Percentiles rank a stretch among this genome's conserved stretches.
These are phyloP conservation scores for Cataglyphis hispanica DNA, from an alignment of 1,140 invertebrate genomes.

Conservation along the genomic window DNA sequence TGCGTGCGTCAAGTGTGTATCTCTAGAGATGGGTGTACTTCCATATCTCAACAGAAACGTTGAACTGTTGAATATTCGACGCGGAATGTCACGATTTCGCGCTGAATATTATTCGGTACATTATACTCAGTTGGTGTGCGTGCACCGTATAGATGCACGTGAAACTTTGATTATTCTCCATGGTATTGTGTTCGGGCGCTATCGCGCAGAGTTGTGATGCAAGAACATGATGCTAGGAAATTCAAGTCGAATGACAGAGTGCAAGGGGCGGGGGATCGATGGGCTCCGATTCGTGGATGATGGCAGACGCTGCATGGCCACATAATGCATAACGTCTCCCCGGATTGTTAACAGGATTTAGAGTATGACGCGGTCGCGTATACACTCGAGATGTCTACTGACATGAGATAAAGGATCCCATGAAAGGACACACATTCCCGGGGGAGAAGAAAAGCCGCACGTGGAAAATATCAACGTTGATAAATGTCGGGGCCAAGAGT, in stretches of 20 bases:
- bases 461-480: conserved; percentile 55
- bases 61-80: conserved; percentile 62
- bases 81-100: conserved; percentile 42
- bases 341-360: conserved; percentile 51
- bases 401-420: conserved; percentile 30
- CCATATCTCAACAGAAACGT: conserved; percentile 35
- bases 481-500: conserved; percentile 37
- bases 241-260: conserved; percentile 59
- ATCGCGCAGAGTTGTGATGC: conserved; percentile 6
- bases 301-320: not conserved
- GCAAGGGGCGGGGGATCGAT: conserved; percentile 40
- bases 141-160: conserved; percentile 1
- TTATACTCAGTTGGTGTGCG: conserved; percentile 26
- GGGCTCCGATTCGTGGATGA: conserved; percentile 34
- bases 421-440: conserved; percentile 17
- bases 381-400: conserved; percentile 34
- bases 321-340: conserved; percentile 42
- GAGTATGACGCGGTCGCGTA: conserved; percentile 5
- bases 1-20: not conserved
- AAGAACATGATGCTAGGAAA: conserved; percentile 46
- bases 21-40: conserved; percentile 15
- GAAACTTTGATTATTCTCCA: conserved; percentile 65
- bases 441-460: conserved; percentile 2
- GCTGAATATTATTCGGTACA: conserved; percentile 55
- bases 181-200: conserved; percentile 48